A percentile compares a stretch with the other conserved stretches of the same genome.
phyloP scores from a whole-genome alignment of 2,113 vertebrate genomes.

The Columba janthina region DNA sequence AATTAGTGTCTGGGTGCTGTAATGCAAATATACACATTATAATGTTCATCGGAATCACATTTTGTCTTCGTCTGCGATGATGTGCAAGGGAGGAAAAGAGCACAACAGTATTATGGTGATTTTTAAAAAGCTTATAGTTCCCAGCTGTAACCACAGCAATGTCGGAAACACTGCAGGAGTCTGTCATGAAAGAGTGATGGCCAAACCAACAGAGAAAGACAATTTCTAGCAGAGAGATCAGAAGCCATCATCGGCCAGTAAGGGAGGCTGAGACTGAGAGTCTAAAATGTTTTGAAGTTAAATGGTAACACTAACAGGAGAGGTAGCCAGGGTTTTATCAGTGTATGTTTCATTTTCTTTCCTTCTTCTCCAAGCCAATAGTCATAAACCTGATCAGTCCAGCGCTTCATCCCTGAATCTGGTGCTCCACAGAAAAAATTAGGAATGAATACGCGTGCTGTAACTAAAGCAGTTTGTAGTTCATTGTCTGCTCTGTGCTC shows the following conservation, averaged over 20 bases:
- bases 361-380: neutral
- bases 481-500: slow-evolving; percentile 3
- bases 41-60: neutral
- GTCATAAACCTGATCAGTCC: neutral
- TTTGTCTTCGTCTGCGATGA: neutral
- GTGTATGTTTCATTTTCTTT: neutral
- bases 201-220: neutral
- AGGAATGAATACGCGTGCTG: neutral
- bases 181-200: neutral
- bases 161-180: neutral
- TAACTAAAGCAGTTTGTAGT: neutral
- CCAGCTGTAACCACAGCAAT: neutral
- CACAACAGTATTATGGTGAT: neutral
- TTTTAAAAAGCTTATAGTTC: neutral
- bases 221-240: neutral
- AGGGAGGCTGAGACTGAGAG: neutral
- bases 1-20: neutral
- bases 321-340: neutral
- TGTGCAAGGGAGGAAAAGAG: neutral
- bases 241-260: neutral
- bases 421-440: neutral
- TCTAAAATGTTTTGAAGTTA: neutral
- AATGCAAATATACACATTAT: neutral
- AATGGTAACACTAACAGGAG: neutral
- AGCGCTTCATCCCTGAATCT: neutral